Conservation (phyloP, 2,797 vertebrate genomes). For the Trachurus trachurus region DNA sequence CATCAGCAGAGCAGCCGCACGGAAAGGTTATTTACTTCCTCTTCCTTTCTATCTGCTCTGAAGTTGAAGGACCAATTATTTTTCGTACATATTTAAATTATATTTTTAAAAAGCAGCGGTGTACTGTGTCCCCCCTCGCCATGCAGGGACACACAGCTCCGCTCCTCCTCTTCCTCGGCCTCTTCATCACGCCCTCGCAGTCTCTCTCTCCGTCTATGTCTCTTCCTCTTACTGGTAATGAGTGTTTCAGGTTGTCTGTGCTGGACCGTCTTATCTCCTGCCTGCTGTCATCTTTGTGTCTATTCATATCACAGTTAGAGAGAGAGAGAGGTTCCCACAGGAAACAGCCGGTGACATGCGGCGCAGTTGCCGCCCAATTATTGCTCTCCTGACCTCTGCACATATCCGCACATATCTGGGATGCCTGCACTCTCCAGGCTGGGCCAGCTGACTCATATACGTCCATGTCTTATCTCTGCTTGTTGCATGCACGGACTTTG, state of each 20-base stretch:
- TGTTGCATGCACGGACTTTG: slow-evolving; percentile 7
- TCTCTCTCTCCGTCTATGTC: slow-evolving; percentile 6
- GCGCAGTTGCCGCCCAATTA: slow-evolving; percentile 61
- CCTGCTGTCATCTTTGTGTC: slow-evolving; percentile 50
- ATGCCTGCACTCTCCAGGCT: slow-evolving; percentile 34
- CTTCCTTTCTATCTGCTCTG: slow-evolving; percentile 15
- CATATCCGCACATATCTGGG: slow-evolving; percentile 50
- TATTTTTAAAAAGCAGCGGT: slow-evolving; percentile 23
- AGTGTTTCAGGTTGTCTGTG: slow-evolving; percentile 42
- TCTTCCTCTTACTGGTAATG: slow-evolving; percentile 40
- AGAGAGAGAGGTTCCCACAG: slow-evolving; percentile 44
- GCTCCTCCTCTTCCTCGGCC: slow-evolving; percentile 5
- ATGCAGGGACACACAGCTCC: background rate
- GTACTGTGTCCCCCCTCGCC: background rate
- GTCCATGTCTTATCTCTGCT: slow-evolving; percentile 16
- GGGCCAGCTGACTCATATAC: slow-evolving; percentile 46
- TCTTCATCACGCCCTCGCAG: slow-evolving; percentile 13
- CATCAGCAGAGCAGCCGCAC: slow-evolving; percentile 6
- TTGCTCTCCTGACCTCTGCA: slow-evolving; percentile 59
- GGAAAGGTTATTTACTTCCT: slow-evolving; percentile 38
- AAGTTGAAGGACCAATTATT: slow-evolving; percentile 25
- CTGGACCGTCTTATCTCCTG: slow-evolving; percentile 44
- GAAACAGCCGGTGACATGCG: slow-evolving; percentile 50
- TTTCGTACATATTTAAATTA: slow-evolving; percentile 18
- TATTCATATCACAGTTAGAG: slow-evolving; percentile 55